Evolutionary conservation across 2,797 vertebrate species (phyloP), one percentile per base, ranked within the genome.

Genomic region (Sparidentex hasta): DNA sequence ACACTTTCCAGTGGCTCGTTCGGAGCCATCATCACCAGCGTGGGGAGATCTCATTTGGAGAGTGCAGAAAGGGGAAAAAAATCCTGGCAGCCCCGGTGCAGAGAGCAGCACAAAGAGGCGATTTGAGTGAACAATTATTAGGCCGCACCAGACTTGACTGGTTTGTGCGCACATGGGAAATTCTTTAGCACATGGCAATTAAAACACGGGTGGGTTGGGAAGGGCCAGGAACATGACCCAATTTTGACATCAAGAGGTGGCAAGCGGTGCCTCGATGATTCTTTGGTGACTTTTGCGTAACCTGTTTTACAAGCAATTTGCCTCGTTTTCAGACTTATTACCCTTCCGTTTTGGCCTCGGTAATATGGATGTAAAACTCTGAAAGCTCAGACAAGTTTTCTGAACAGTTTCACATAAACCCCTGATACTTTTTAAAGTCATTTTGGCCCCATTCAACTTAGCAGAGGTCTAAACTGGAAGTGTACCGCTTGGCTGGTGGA

Each of bases 51-150:
- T 87, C 79, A 82, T 88, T 88, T 47, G 59, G 84, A 74, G 82
- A 71, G 81, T 48, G 80, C 69, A 66, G 72, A 65, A 65, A 55
- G 67, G 44, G n/a, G 17, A 38, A 78, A 72, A 58, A 23, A 69
- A 56, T 65, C 46, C 77, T 89, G 92, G 89, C 91, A 91, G 86
- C 71, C 38, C 5, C 74, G 83, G 79, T 67, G 69, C 82, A 89
- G 87, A 91, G 86, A 85, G 87, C 85, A 92, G 87, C 91, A 94
- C 91, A 94, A 92, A 91, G 88, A 91, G 84, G 84, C 57, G 71
- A 91, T 91, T 86, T 90, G 82, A 94, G 84, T 82, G 88, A 93
- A 91, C 92, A 90, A 91, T 93, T 92, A 92, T 90, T 89, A 80
- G 90, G 86, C 86, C 57, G 74, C 78, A 84, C 81, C 90, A 92